These are phyloP conservation scores for Podilymbus podiceps DNA, from an alignment of 2,113 vertebrate genomes.

Conservation along the genomic window DNA sequence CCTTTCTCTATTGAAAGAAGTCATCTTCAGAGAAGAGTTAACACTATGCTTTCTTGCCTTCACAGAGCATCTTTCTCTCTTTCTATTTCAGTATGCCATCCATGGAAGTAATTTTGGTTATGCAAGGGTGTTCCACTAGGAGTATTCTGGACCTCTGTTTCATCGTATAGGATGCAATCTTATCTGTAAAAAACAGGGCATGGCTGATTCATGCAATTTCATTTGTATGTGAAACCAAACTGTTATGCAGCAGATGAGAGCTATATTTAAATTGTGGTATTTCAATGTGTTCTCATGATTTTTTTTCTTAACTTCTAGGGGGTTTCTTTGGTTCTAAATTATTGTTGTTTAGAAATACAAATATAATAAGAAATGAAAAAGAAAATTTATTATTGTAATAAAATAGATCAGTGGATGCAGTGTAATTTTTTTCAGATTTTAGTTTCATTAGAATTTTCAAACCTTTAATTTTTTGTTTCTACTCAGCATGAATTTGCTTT, in stretches of 20 bases:
- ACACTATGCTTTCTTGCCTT: background rate
- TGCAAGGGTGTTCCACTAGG: background rate
- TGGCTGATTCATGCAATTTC: background rate
- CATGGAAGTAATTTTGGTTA: background rate
- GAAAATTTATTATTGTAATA: background rate
- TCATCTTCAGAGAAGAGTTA: background rate
- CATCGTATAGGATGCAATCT: background rate
- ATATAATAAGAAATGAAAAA: background rate
- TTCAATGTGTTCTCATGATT: background rate
- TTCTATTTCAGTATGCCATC: background rate
- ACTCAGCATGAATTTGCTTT: background rate
- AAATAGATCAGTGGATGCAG: background rate
- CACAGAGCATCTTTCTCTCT: background rate
- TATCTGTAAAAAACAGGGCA: background rate
- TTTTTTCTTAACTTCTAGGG: background rate
- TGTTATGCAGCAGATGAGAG: background rate
- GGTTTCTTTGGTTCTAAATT: background rate
- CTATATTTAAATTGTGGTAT: constrained; percentile 1
- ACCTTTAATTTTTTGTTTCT: background rate
- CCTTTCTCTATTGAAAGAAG: background rate
- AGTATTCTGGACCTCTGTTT: background rate
- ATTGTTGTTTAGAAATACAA: background rate
- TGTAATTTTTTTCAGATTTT: background rate
- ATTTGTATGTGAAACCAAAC: background rate
- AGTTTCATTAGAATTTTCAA: background rate